These are phyloP conservation scores for Tetheella fluctuosa DNA, from an alignment of 2,888 invertebrate genomes.

Conservation along the genomic window DNA sequence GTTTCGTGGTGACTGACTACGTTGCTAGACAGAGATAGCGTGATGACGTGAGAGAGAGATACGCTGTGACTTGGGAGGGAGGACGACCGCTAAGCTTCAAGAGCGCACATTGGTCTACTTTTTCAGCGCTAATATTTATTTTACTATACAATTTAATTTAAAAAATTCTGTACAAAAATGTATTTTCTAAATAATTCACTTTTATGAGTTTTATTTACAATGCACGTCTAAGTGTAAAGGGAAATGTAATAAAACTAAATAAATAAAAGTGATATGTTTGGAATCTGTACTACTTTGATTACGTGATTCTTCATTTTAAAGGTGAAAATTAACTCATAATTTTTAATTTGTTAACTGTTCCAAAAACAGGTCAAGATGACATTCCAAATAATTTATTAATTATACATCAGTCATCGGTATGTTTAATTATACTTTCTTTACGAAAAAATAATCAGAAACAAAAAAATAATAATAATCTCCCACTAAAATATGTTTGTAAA, in stretches of 20 bases:
- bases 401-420: no score
- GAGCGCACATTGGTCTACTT: conserved; percentile 69
- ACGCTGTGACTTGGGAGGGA: conserved; percentile 69
- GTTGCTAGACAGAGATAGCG: conserved; percentile 68
- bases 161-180: background rate
- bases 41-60: conserved; percentile 69
- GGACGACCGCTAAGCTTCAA: conserved; percentile 73
- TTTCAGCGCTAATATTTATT: conserved; percentile 29
- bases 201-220: conserved; percentile 2
- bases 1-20: conserved; percentile 76
- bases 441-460: no score
- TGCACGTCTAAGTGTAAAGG: background rate
- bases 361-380: no score
- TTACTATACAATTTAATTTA: background rate
- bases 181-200: background rate
- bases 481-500: no score
- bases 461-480: no score
- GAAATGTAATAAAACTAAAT: background rate
- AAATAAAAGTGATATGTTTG: background rate
- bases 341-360: no score
- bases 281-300: no score
- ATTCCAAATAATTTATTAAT: no score
- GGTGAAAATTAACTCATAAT: no score
- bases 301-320: no score
- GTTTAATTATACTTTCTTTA: no score